Conservation (phyloP, 1,140 invertebrate species). For the Drosophila rufa region DNA sequence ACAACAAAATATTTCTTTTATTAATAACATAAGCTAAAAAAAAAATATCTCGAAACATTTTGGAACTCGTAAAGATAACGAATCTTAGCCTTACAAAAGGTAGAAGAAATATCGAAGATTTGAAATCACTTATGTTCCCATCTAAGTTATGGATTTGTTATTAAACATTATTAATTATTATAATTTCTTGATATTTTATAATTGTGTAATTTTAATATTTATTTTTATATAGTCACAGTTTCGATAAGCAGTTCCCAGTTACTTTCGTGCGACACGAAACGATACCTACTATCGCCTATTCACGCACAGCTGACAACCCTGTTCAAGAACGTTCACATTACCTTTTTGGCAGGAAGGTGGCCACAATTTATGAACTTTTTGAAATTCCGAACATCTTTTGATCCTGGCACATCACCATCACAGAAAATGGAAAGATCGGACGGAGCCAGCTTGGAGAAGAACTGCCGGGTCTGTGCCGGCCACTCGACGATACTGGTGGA, state of each 20-base stretch:
- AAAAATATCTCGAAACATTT: no score
- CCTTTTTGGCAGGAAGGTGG: constrained; percentile 15
- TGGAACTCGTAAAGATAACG: no score
- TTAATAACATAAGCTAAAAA: not conserved
- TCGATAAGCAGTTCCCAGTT: not conserved
- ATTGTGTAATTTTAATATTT: not conserved
- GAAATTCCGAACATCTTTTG: constrained; percentile 10
- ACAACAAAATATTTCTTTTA: not conserved
- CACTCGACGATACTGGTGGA: constrained; percentile 25
- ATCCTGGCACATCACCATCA: not conserved
- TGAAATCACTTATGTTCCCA: no score
- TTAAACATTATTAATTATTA: no score
- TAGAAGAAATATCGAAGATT: no score
- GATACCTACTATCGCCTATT: not conserved
- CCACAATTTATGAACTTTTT: constrained; percentile 16
- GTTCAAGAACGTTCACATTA: constrained; percentile 15
- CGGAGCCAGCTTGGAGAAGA: constrained; percentile 2
- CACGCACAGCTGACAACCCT: constrained; percentile 5
- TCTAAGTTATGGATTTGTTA: no score
- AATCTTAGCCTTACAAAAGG: no score
- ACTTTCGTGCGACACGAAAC: not conserved
- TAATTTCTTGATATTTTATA: no score
- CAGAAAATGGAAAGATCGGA: not conserved
- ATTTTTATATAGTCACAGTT: not conserved
- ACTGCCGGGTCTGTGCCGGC: constrained; percentile 31